Evolutionary conservation across 2,888 invertebrate genomes (phyloP).

Genomic region (Psylliodes chrysocephalus): DNA sequence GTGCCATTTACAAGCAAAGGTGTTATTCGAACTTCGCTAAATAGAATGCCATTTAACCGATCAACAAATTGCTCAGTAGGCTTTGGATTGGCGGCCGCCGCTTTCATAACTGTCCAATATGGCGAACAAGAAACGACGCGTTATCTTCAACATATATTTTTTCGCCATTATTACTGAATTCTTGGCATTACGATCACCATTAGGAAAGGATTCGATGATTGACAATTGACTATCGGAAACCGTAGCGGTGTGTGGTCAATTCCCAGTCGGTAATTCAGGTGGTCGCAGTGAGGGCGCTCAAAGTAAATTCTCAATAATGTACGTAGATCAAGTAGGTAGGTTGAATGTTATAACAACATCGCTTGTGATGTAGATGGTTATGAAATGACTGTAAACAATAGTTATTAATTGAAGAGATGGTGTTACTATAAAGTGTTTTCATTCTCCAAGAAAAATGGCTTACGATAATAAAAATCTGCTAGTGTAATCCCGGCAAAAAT

Average conservation of each 20-base stretch:
- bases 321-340: too few species aligned
- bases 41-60: background rate
- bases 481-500: too few species aligned
- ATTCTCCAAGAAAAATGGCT: too few species aligned
- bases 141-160: slow-evolving; percentile 18
- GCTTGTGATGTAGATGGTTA: too few species aligned
- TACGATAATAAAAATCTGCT: too few species aligned
- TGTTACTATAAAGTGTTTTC: too few species aligned
- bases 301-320: too few species aligned
- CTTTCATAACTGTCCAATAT: slow-evolving; percentile 20
- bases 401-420: too few species aligned
- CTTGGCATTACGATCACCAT: slow-evolving; percentile 43
- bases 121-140: slow-evolving; percentile 4
- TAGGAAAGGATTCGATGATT: slow-evolving; percentile 54
- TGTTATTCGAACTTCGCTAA: slow-evolving; percentile 13
- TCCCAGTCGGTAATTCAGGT: slow-evolving; percentile 30
- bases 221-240: slow-evolving; percentile 49
- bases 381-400: too few species aligned
- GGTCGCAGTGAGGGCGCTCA: background rate
- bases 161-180: slow-evolving; percentile 43
- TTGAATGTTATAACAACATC: too few species aligned
- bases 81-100: slow-evolving; percentile 10
- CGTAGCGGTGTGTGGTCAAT: slow-evolving; percentile 55
- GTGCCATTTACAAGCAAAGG: background rate
- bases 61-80: slow-evolving; percentile 11